phyloP scores from a whole-genome alignment of 2,888 invertebrate species.

The Ichneumoninae sp. region DNA sequence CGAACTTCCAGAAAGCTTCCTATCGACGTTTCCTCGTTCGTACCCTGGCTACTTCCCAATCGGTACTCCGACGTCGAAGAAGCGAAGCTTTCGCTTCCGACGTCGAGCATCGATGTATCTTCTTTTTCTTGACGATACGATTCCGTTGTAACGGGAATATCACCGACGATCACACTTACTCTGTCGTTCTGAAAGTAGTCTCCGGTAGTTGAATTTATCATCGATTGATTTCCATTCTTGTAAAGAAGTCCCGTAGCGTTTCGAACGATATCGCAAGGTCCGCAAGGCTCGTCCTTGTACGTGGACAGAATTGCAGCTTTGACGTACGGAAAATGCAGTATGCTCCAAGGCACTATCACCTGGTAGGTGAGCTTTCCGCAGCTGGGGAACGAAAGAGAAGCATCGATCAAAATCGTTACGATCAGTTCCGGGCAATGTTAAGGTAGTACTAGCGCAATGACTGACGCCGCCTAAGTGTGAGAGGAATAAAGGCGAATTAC shows the following conservation, averaged over 20 bases:
- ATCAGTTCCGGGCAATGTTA: neutral
- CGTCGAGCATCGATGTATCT: neutral
- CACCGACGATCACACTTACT: neutral
- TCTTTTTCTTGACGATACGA: neutral
- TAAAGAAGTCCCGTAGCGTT: neutral
- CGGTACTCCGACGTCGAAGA: neutral
- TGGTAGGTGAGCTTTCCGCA: conserved; percentile 82
- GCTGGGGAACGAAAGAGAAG: conserved; percentile 66
- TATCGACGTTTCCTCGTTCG: conserved; percentile 8
- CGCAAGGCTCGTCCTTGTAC: conserved; percentile 82
- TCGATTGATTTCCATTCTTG: neutral
- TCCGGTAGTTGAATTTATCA: neutral
- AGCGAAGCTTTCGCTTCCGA: neutral
- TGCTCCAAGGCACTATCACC: conserved; percentile 83
- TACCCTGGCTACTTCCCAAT: neutral
- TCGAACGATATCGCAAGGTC: conserved; percentile 73
- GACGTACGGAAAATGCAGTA: conserved; percentile 81
- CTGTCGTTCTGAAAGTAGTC: conserved; percentile 5
- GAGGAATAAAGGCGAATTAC: no score
- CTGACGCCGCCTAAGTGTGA: no score
- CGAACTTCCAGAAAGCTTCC: conserved; percentile 1
- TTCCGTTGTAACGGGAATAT: conserved; percentile 9
- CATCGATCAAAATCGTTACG: neutral
- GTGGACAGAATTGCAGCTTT: conserved; percentile 83
- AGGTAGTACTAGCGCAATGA: no score